Evolutionary conservation across 2,888 invertebrate genomes (phyloP).

Genomic region (Drosophila subquinaria): DNA sequence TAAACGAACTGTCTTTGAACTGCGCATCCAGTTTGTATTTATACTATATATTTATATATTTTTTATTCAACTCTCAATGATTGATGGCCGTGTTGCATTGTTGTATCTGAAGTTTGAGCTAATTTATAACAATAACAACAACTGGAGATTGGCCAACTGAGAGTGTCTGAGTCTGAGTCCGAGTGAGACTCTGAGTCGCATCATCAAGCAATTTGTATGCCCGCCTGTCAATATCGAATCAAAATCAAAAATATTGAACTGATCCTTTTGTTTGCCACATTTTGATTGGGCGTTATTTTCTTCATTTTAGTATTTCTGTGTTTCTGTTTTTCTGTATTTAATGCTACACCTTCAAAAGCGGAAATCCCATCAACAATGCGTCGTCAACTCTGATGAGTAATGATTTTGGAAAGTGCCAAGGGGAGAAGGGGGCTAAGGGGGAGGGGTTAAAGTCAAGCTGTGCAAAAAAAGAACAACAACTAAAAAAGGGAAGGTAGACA

Average conservation of each 20-base stretch:
- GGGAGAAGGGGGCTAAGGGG: slow-evolving; percentile 1
- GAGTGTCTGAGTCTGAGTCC: slow-evolving; percentile 9
- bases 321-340: slow-evolving; percentile 35
- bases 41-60: slow-evolving; percentile 13
- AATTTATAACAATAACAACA: slow-evolving; percentile 68
- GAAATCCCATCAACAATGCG: slow-evolving; percentile 75
- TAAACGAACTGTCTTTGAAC: slow-evolving; percentile 74
- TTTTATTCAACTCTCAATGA: slow-evolving; percentile 46
- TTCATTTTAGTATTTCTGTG: slow-evolving; percentile 32
- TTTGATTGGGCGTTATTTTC: slow-evolving; percentile 75
- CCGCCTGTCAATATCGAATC: slow-evolving; percentile 79
- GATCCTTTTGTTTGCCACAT: slow-evolving; percentile 74
- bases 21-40: slow-evolving; percentile 32
- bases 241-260: slow-evolving; percentile 78
- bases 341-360: slow-evolving; percentile 64
- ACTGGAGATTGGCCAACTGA: slow-evolving; percentile 48
- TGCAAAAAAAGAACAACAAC: slow-evolving; percentile 60
- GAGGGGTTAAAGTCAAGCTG: slow-evolving; percentile 70
- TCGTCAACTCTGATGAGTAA: slow-evolving; percentile 75
- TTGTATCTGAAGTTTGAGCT: slow-evolving; percentile 72
- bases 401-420: slow-evolving; percentile 65
- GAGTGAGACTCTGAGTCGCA: slow-evolving; percentile 35
- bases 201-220: slow-evolving; percentile 76
- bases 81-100: slow-evolving; percentile 76
- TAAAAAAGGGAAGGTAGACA: slow-evolving; percentile 27